Evolutionary conservation across 1,140 invertebrate genomes (phyloP).

Genomic region (Dreissena rostriformis): DNA sequence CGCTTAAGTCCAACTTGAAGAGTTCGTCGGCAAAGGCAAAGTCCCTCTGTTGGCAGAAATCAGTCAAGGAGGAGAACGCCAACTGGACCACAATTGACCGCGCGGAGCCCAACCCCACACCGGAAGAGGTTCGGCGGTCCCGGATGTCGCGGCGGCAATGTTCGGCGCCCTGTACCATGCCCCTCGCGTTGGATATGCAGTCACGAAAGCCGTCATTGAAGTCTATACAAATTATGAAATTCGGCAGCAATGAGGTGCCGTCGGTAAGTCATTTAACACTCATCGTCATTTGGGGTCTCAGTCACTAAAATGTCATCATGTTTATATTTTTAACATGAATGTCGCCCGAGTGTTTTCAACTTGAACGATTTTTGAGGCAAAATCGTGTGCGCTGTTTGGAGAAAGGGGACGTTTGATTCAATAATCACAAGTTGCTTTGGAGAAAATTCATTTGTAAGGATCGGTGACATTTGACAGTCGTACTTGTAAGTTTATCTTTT

Average conservation of each 20-base stretch:
- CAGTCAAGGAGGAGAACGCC: constrained; percentile 44
- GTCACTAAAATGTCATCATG: no score
- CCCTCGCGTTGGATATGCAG: constrained; percentile 3
- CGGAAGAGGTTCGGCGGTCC: constrained; percentile 19
- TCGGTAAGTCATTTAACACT: constrained; percentile 43
- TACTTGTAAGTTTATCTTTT: no score
- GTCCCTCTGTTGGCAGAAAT: constrained; percentile 50
- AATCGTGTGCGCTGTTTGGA: no score
- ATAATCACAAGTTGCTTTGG: no score
- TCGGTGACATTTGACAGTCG: no score
- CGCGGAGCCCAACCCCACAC: not conserved
- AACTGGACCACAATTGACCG: constrained; percentile 42
- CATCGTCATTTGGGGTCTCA: no score
- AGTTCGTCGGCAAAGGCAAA: constrained; percentile 45
- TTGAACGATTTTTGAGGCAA: no score
- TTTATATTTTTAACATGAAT: no score
- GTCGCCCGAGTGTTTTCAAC: no score
- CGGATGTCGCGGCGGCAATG: constrained; percentile 17
- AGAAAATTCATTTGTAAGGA: no score
- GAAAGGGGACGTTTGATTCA: no score
- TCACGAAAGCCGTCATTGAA: constrained; percentile 40
- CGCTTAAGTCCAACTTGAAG: constrained; percentile 49
- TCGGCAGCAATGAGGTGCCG: constrained; percentile 42
- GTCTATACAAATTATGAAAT: constrained; percentile 52
- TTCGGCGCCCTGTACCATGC: constrained; percentile 37